A percentile compares a stretch with the other conserved stretches of the same genome.
Evolutionary conservation across 2,888 invertebrate genomes (phyloP).

Genomic region (Sericinus montela): DNA sequence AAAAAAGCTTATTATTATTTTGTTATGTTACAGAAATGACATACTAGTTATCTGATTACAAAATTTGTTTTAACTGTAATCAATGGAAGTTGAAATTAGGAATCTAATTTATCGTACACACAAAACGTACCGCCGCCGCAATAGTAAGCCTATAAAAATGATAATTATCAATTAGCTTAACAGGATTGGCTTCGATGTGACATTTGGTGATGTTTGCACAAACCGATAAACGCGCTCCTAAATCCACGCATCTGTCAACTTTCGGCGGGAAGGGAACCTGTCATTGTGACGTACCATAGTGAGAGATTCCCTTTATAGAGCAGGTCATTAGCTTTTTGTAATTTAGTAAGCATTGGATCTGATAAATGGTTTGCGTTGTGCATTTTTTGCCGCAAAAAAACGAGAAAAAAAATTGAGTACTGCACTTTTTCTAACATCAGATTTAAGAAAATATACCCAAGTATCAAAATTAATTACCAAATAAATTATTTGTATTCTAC

Average conservation of each 20-base stretch:
- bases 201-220: slow-evolving; percentile 72
- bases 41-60: background rate
- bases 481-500: too few species aligned
- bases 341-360: background rate
- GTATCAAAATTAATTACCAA: too few species aligned
- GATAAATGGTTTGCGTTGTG: background rate
- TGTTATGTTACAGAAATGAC: too few species aligned
- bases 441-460: too few species aligned
- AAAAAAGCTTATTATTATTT: too few species aligned
- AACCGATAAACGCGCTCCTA: slow-evolving; percentile 52
- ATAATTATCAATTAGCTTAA: slow-evolving; percentile 70
- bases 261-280: slow-evolving; percentile 35
- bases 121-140: slow-evolving; percentile 37
- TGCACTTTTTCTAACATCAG: too few species aligned
- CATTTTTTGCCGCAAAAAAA: too few species aligned
- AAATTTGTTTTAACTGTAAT: slow-evolving; percentile 6
- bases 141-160: slow-evolving; percentile 65
- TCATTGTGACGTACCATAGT: slow-evolving; percentile 28
- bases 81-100: slow-evolving; percentile 29
- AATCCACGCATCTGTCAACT: slow-evolving; percentile 58
- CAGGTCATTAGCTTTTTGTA: slow-evolving; percentile 2
- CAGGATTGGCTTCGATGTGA: slow-evolving; percentile 41
- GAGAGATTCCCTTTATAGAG: slow-evolving; percentile 25
- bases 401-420: too few species aligned
- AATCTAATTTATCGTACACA: slow-evolving; percentile 36